These are phyloP conservation scores for Platerodrilus igneus DNA, from an alignment of 2,888 invertebrate species.

Conservation along the genomic window DNA sequence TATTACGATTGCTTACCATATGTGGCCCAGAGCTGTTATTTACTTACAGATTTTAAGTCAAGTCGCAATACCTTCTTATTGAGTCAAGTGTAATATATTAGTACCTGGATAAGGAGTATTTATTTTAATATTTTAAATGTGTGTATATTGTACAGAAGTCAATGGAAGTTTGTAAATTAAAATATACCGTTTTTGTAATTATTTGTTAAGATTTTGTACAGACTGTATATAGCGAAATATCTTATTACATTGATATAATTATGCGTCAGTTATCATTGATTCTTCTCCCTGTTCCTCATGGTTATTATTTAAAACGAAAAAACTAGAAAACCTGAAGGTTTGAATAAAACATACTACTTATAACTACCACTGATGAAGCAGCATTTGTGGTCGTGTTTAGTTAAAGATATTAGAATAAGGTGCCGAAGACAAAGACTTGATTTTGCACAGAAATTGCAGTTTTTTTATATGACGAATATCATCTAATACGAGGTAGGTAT, in stretches of 20 bases:
- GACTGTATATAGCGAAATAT: slow-evolving; percentile 44
- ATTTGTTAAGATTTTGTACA: slow-evolving; percentile 43
- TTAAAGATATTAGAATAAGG: no score
- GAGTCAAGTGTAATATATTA: slow-evolving; percentile 47
- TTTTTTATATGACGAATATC: no score
- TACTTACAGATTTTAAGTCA: slow-evolving; percentile 3
- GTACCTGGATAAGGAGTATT: slow-evolving; percentile 49
- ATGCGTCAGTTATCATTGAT: no score
- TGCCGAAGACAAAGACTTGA: no score
- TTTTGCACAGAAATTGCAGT: no score
- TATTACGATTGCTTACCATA: slow-evolving; percentile 22
- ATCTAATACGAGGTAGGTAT: no score
- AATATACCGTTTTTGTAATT: slow-evolving; percentile 14
- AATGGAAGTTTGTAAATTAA: slow-evolving; percentile 30
- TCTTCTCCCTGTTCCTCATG: no score
- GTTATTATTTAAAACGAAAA: no score
- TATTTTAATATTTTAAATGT: slow-evolving; percentile 34
- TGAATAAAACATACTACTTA: no score
- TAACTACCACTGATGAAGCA: no score
- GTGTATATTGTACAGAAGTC: slow-evolving; percentile 33
- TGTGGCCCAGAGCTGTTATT: slow-evolving; percentile 2
- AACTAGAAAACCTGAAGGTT: no score
- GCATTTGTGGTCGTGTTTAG: no score
- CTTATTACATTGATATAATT: slow-evolving; percentile 28
- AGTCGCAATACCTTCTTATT: slow-evolving; percentile 24